Base-by-base conservation (phyloP, 2,888 invertebrate species). In the Leucophenga montana region DNA sequence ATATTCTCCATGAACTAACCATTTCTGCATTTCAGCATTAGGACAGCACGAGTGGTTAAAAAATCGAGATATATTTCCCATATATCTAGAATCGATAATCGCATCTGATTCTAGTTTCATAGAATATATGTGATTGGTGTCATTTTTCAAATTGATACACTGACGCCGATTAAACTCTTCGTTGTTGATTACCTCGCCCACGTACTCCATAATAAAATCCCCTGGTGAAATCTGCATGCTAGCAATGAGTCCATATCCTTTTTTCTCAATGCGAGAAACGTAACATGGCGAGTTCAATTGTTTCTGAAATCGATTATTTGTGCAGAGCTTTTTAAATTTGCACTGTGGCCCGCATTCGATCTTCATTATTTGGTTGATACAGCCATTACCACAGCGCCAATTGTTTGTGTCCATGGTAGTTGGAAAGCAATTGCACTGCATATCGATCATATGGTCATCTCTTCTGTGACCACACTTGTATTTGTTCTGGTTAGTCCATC, bases 11-110 rank as follows among this genome's bases (percentile, higher is more conserved):
- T 96, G 96, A 0, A 96, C 96, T 0, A 96, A 96, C 96, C 96
- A 97, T 90, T 99, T 99, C 89, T 99, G 98, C 0, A 99, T 99
- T 89, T 97, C 97, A 3, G 98, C 96, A 88, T 99, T 99, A 0
- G 99, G 99, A 81, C 98, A 97, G 87, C 99, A 99, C 59, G 98
- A 98, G 88, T 99, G 99, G 89, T 99, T 99, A 79, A 99, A 98
- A 86, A 99, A 99, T 53, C 99, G 91, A 0, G 99, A 98, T 71
- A 96, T 93, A 87, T 98, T 99, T 44, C 99, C 99, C 88, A 95
- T 97, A 78, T 92, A 89, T 0, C 99, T 99, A 1, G 99, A 99
- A 89, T 99, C 99, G 72, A 99, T 99, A 69, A 97, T 94, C 73
- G 95, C 94, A 89, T 98, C 97, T 0, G 95, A 94, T 85, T 97